phyloP scores from a whole-genome alignment of 37 sponge, comb jelly and placozoan species.

The Oscarella lobularis region DNA sequence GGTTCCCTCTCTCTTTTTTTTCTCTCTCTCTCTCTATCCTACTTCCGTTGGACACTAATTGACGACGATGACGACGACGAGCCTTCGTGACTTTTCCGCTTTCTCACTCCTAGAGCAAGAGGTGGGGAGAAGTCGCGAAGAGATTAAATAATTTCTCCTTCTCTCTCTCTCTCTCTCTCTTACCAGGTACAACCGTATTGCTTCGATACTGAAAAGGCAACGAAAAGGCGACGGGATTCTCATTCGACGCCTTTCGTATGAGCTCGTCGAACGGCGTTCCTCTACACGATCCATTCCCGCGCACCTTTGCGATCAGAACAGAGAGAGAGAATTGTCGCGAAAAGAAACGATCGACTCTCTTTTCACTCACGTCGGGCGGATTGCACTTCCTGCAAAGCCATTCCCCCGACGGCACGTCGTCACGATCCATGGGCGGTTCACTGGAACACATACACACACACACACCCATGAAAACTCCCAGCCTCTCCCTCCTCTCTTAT shows the following conservation, averaged over 20 bases:
- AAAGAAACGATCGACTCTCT: too few species aligned
- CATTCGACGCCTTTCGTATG: not conserved
- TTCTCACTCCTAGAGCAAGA: too few species aligned
- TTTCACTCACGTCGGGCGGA: too few species aligned
- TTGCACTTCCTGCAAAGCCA: conserved; percentile 76
- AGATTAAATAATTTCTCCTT: not conserved
- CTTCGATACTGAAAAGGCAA: conserved; percentile 7
- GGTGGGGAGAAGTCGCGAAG: too few species aligned
- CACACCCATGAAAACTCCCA: too few species aligned
- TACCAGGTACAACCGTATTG: conserved; percentile 16
- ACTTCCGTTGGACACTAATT: too few species aligned
- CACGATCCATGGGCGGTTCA: conserved; percentile 81
- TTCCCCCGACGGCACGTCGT: conserved; percentile 78
- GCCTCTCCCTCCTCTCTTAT: too few species aligned
- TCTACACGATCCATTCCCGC: too few species aligned
- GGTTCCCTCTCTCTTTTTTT: conserved; percentile 3
- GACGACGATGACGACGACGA: too few species aligned
- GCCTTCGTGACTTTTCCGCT: too few species aligned
- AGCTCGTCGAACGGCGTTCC: not conserved
- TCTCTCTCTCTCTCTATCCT: conserved; percentile 8
- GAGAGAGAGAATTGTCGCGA: too few species aligned
- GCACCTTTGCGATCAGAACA: too few species aligned
- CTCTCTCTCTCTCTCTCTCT: not conserved
- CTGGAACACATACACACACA: conserved; percentile 13
- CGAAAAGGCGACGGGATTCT: conserved; percentile 16